A percentile compares a stretch with the other conserved stretches of the same genome.
Conservation (phyloP, 92 coral and sea anemone species). For the Zoanthus sociatus region DNA sequence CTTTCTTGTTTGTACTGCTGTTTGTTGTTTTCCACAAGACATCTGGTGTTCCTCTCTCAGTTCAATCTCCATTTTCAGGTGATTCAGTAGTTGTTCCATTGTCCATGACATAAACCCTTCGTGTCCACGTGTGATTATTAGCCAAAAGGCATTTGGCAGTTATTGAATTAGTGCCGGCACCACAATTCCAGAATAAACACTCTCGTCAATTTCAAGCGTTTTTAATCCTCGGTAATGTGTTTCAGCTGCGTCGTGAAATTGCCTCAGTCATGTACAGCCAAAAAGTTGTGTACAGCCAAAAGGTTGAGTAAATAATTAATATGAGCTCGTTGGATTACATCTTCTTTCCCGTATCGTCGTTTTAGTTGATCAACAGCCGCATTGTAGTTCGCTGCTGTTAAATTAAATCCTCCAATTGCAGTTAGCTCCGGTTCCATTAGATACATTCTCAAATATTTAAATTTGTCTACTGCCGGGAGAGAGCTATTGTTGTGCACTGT, state of each 20-base stretch:
- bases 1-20: no score
- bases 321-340: constrained; percentile 7
- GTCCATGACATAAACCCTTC: constrained; percentile 7
- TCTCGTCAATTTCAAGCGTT: constrained; percentile 22
- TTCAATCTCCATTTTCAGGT: background rate
- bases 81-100: background rate
- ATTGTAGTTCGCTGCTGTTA: constrained; percentile 39
- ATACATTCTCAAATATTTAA: constrained; percentile 23
- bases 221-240: constrained; percentile 42
- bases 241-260: constrained; percentile 25
- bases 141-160: constrained; percentile 25
- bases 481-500: constrained; percentile 35
- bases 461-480: constrained; percentile 22
- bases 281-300: background rate
- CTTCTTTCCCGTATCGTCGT: constrained; percentile 17
- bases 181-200: constrained; percentile 31
- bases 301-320: constrained; percentile 19
- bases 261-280: background rate
- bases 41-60: background rate
- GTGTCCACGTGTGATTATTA: constrained; percentile 33
- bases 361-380: constrained; percentile 27
- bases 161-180: constrained; percentile 32
- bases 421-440: background rate
- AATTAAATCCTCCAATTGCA: background rate
- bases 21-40: background rate